phyloP scores from a whole-genome alignment of 2,888 invertebrate genomes.

The Marronus borbonicus region DNA sequence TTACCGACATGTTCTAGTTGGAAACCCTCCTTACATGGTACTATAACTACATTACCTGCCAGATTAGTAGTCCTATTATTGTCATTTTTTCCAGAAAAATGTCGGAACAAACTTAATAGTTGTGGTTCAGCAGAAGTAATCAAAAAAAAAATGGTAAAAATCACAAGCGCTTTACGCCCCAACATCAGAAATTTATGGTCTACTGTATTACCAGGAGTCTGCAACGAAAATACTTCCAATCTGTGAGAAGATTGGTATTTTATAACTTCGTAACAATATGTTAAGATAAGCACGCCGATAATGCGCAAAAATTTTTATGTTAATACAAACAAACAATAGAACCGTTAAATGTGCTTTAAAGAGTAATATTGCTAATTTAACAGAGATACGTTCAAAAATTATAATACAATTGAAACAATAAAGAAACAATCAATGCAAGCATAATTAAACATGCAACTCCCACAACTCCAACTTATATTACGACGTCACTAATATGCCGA shows the following conservation, averaged over 20 bases:
- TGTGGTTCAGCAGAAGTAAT: not conserved
- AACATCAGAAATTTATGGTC: not conserved
- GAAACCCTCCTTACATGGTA: slow-evolving; percentile 14
- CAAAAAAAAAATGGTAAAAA: slow-evolving; percentile 13
- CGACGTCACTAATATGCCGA: too few relatives aligned
- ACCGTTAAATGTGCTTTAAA: too few relatives aligned
- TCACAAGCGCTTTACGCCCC: not conserved
- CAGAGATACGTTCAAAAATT: too few relatives aligned
- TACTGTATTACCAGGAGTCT: not conserved
- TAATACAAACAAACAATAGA: slow-evolving; percentile 1
- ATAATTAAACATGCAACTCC: too few relatives aligned
- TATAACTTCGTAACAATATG: not conserved
- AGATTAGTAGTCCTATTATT: not conserved
- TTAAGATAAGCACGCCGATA: not conserved
- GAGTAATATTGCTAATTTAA: too few relatives aligned
- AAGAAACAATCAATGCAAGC: too few relatives aligned
- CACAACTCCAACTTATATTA: too few relatives aligned
- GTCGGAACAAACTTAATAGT: not conserved
- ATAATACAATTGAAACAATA: too few relatives aligned
- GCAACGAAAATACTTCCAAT: not conserved
- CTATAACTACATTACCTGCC: slow-evolving; percentile 1
- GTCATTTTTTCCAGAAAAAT: not conserved
- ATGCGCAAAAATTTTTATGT: not conserved
- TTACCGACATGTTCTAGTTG: not conserved
- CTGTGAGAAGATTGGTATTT: not conserved